Conservation (phyloP, 1,140 invertebrate genomes). For the Drosophila pandora region DNA sequence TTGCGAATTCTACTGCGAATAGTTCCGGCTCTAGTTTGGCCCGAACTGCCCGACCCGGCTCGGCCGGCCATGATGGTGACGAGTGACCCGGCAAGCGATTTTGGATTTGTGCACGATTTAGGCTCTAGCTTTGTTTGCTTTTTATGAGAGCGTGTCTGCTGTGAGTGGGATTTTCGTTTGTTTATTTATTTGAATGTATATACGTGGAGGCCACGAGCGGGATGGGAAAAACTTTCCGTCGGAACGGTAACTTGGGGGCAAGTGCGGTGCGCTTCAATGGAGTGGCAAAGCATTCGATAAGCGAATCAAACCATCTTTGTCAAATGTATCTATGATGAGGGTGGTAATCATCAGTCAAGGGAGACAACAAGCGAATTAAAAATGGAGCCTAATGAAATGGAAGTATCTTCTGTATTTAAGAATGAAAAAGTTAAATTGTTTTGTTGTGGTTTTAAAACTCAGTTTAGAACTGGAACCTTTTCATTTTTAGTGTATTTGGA, state of each 20-base stretch:
- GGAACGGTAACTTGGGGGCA: not conserved
- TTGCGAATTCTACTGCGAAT: conserved; percentile 4
- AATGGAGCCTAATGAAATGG: not conserved
- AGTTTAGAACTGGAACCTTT: not conserved
- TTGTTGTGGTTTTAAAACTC: not conserved
- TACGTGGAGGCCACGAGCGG: not conserved
- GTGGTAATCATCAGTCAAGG: conserved; percentile 4
- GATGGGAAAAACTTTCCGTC: conserved; percentile 13
- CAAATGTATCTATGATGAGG: conserved; percentile 2
- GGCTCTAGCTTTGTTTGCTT: conserved; percentile 31
- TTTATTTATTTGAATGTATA: conserved; percentile 36
- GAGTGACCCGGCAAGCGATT: conserved; percentile 54
- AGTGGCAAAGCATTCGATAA: conserved; percentile 38
- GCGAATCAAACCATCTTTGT: conserved; percentile 31
- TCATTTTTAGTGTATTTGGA: conserved; percentile 7
- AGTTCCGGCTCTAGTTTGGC: conserved; percentile 26
- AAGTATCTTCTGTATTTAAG: not conserved
- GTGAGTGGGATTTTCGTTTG: conserved; percentile 25
- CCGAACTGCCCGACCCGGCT: not conserved
- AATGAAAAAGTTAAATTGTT: no score
- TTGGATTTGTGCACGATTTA: conserved; percentile 47
- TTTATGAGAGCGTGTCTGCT: conserved; percentile 26
- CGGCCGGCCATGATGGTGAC: conserved; percentile 30
- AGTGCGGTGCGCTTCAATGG: conserved; percentile 10
- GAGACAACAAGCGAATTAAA: not conserved